These are phyloP conservation scores for Netelia virgata DNA, from an alignment of 2,888 invertebrate species.

Conservation along the genomic window DNA sequence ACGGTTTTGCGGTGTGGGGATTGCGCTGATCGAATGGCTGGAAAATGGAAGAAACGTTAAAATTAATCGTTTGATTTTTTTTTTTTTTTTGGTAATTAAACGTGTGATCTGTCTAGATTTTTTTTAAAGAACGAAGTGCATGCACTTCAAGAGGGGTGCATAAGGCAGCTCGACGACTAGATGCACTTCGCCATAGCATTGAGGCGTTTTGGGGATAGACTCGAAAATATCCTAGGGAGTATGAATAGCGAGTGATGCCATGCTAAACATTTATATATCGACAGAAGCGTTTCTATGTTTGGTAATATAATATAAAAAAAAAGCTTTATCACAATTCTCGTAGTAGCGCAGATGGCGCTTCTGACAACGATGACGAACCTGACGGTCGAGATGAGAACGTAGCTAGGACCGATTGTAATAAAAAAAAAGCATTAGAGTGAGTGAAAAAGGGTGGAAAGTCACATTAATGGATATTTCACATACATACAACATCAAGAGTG, in stretches of 20 bases:
- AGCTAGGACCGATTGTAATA: background rate
- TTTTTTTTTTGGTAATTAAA: conserved; percentile 32
- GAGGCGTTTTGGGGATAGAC: conserved; percentile 36
- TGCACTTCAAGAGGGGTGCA: conserved; percentile 55
- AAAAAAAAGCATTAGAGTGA: background rate
- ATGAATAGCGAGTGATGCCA: conserved; percentile 16
- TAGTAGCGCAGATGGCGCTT: conserved; percentile 37
- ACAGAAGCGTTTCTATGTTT: conserved; percentile 36
- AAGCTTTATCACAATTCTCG: conserved; percentile 38
- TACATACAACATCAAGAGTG: conserved; percentile 30
- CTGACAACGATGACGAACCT: conserved; percentile 28
- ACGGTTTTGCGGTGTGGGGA: conserved; percentile 90
- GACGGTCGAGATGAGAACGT: conserved; percentile 28
- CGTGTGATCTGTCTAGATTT: conserved; percentile 20
- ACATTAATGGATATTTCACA: conserved; percentile 26
- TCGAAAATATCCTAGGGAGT: background rate
- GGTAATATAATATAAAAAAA: conserved; percentile 34
- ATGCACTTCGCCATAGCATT: conserved; percentile 40
- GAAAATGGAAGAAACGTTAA: conserved; percentile 70
- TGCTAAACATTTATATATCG: conserved; percentile 43
- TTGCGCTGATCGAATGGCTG: conserved; percentile 90
- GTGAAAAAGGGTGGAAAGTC: conserved; percentile 14
- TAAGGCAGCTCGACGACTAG: conserved; percentile 30
- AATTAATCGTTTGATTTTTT: background rate
- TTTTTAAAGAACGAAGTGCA: conserved; percentile 45